phyloP scores from a whole-genome alignment of 2,888 invertebrate genomes.

The Prosopocoilus inquinatus region DNA sequence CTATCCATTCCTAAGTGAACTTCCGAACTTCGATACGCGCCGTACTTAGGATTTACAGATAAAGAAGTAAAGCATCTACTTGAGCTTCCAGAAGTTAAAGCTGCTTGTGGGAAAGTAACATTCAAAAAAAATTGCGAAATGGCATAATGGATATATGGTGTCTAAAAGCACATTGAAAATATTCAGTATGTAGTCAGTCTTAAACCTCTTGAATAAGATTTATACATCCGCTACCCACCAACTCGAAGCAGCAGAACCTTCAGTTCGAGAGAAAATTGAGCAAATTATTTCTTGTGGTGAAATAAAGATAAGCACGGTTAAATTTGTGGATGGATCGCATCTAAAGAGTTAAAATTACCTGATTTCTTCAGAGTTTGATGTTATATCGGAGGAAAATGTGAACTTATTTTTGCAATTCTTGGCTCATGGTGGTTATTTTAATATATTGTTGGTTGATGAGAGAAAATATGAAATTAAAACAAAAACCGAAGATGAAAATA shows the following conservation, averaged over 20 bases:
- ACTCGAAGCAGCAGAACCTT: constrained; percentile 7
- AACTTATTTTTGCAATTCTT: constrained; percentile 15
- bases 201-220: background rate
- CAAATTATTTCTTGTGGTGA: constrained; percentile 7
- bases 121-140: too few relatives aligned
- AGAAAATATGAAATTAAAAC: constrained; percentile 20
- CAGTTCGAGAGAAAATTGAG: constrained; percentile 11
- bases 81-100: too few relatives aligned
- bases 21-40: too few relatives aligned
- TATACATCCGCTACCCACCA: background rate
- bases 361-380: constrained; percentile 9
- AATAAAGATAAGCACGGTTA: constrained; percentile 8
- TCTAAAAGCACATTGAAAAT: too few relatives aligned
- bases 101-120: too few relatives aligned
- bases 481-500: constrained; percentile 2
- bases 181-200: too few relatives aligned
- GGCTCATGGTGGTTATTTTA: constrained; percentile 24
- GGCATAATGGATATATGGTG: too few relatives aligned
- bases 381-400: constrained; percentile 10
- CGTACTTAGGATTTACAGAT: too few relatives aligned
- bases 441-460: constrained; percentile 21
- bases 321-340: constrained; percentile 2
- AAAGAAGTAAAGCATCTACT: too few relatives aligned
- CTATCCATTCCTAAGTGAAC: constrained; percentile 23
- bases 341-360: constrained; percentile 10